Evolutionary conservation across 1,140 invertebrate genomes (phyloP), one percentile per base, ranked within the genome.

Genomic region (Hyles vespertilio): DNA sequence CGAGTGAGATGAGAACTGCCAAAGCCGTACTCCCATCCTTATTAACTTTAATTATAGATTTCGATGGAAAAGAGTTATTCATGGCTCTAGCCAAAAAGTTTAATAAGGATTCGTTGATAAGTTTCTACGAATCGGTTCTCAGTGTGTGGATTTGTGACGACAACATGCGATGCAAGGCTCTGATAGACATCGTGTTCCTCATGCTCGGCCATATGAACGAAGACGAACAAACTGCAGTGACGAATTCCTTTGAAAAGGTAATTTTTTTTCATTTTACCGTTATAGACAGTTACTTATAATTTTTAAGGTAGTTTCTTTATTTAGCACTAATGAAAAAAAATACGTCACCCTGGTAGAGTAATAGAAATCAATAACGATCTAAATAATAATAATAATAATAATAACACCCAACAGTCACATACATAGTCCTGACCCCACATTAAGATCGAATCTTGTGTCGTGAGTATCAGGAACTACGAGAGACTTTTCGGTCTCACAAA

Each of bases 171-270:
- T 79, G 78, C 60, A 62, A 69, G 43, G 55, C 67, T 1, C 46
- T 84, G 2, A 66, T 78, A 1, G 78, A 84, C 5, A 55, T 84
- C 4, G 55, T 76, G 3, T 82, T 86, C 49, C 50, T 77, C 0
- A 5, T 77, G 40, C 6, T 72, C 45, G 60, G 73, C 33, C 67
- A 79, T 46, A 55, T 84, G 46, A 64, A 45, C 12, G 70, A 79
- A 43, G 59, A 69, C 2, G 79, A 84, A 51, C 74, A 78, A 48
- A 69, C 76, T 5, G 61, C 51, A 0, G 54, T 74, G 58, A 76
- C 73, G 43, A 55, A 65, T 22, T 70, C 69, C 2, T 79, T 83
- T 51, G 55, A 74, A 53, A 69, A 76, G 69, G 81, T 81, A 59
- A 57, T 43, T 46, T 47, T 36, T 12, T 0, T 45, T 3, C 36